Conservation (phyloP, 2,113 vertebrate species). For the Ascaphus truei region DNA sequence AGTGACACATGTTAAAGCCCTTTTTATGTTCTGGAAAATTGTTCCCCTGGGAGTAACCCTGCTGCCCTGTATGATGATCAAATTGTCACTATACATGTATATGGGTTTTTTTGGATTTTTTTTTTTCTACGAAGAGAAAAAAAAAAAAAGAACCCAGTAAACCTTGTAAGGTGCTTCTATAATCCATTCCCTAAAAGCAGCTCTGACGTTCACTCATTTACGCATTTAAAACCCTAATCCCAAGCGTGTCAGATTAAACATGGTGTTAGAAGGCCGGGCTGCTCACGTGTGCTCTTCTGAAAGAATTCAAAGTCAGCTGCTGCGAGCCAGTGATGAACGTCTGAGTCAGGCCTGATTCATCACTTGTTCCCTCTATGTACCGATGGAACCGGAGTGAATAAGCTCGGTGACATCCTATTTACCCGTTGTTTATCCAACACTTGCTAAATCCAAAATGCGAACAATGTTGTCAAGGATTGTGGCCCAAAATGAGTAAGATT, state of each 20-base stretch:
- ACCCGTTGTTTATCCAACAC: background rate
- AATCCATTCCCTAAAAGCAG: background rate
- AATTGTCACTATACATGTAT: too few relatives aligned
- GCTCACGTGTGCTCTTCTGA: background rate
- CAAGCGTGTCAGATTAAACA: slow-evolving; percentile 20
- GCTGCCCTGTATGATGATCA: too few relatives aligned
- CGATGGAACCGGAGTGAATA: background rate
- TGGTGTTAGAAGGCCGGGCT: background rate
- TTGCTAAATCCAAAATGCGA: background rate
- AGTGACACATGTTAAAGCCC: too few relatives aligned
- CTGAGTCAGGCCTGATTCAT: slow-evolving; percentile 28
- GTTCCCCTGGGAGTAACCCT: too few relatives aligned
- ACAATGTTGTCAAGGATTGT: background rate
- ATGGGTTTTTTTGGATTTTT: too few relatives aligned
- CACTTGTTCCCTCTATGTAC: background rate
- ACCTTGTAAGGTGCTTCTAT: background rate
- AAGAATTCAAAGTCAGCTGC: slow-evolving; percentile 5
- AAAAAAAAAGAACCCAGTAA: background rate
- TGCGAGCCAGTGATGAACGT: background rate
- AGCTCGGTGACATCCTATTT: background rate
- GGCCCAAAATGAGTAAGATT: too few relatives aligned
- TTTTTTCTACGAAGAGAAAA: too few relatives aligned
- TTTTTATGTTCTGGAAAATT: too few relatives aligned
- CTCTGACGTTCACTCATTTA: background rate
- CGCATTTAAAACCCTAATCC: slow-evolving; percentile 18